Percentiles rank a stretch among this genome's conserved stretches.
Evolutionary conservation across 2,113 vertebrate species (phyloP).

Genomic region (Myrmecobius fasciatus): DNA sequence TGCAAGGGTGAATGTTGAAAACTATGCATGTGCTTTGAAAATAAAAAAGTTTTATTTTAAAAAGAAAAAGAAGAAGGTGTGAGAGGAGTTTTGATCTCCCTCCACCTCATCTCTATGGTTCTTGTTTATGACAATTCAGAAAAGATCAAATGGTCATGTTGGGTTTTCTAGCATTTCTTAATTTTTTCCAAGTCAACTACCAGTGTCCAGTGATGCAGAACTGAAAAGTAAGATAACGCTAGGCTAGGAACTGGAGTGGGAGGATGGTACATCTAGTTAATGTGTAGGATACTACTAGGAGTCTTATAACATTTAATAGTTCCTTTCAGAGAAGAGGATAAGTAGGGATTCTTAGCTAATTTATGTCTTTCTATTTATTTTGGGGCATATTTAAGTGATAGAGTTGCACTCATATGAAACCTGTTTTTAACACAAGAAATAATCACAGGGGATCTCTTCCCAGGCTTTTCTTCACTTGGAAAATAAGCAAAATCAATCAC

Average conservation of each 20-base stretch:
- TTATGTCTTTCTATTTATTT: not conserved
- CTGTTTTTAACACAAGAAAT: not conserved
- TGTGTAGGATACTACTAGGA: not conserved
- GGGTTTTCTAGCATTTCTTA: not conserved
- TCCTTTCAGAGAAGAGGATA: not conserved
- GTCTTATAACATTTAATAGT: not conserved
- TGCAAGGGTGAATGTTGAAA: no score
- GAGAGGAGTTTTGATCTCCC: not conserved
- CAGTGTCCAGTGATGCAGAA: not conserved
- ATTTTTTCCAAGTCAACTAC: not conserved
- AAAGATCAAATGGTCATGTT: not conserved
- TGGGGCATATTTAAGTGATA: not conserved
- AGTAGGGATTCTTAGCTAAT: not conserved
- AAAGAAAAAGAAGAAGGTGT: not conserved
- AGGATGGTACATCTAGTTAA: not conserved
- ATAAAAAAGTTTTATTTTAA: no score
- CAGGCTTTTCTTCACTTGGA: not conserved
- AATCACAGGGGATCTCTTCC: not conserved
- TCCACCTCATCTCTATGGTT: not conserved
- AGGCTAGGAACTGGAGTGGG: no score
- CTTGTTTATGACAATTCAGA: not conserved
- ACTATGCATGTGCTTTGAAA: no score
- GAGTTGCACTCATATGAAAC: not conserved
- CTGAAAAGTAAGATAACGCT: not conserved
- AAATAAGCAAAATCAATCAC: not conserved